phyloP scores from a whole-genome alignment of 2,888 invertebrate species.

The Ormyrus nitidulus region DNA sequence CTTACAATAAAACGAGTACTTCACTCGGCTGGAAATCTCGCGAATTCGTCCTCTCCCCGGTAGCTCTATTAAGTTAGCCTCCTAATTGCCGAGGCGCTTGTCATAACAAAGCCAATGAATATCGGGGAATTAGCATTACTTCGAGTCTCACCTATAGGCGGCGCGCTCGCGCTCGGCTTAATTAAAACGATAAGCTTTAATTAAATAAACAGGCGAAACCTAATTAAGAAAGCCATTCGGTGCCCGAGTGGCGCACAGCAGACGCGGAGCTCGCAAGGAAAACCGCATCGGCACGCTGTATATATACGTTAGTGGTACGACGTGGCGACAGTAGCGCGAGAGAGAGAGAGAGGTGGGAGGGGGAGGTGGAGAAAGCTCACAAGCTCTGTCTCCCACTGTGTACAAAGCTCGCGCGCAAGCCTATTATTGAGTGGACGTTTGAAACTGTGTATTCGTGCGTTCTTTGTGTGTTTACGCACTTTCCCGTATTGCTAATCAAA shows the following conservation, averaged over 20 bases:
- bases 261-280: background rate
- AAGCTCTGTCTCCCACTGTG: background rate
- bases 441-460: slow-evolving; percentile 3
- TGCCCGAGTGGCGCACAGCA: background rate
- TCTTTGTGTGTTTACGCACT: background rate
- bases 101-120: background rate
- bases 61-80: background rate
- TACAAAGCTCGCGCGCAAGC: background rate
- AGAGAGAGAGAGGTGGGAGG: too few relatives aligned
- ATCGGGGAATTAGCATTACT: slow-evolving; percentile 24
- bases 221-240: slow-evolving; percentile 37
- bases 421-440: slow-evolving; percentile 26
- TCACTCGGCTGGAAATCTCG: too few relatives aligned
- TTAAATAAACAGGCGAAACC: slow-evolving; percentile 34
- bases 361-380: too few relatives aligned
- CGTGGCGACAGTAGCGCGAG: background rate
- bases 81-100: background rate
- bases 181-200: slow-evolving; percentile 43
- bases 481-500: background rate
- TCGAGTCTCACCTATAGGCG: background rate
- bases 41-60: too few relatives aligned
- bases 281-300: slow-evolving; percentile 1
- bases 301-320: background rate
- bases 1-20: too few relatives aligned
- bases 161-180: background rate